Evolutionary conservation across 30 jellyfish, hydroid and myxozoan genomes (phyloP).

Genomic region (Hydra vulgaris): DNA sequence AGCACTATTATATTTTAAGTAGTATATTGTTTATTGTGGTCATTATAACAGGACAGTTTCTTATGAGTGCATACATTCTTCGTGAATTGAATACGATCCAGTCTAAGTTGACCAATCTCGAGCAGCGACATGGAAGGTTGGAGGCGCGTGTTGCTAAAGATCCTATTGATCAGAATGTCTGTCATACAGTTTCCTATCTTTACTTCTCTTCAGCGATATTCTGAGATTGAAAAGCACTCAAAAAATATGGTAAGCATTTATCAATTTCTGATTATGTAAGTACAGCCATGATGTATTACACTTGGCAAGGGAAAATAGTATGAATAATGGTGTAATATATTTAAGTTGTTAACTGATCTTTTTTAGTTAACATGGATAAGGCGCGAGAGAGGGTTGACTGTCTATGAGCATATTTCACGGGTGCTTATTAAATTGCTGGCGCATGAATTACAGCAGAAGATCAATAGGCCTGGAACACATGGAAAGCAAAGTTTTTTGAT

Average conservation of each 20-base stretch:
- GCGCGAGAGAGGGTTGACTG: background rate
- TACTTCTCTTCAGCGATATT: background rate
- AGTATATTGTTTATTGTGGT: too few species aligned
- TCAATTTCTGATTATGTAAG: background rate
- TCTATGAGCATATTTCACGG: background rate
- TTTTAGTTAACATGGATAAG: background rate
- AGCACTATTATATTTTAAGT: too few species aligned
- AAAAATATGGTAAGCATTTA: background rate
- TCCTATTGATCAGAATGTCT: background rate
- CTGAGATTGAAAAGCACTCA: background rate
- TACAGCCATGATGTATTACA: background rate
- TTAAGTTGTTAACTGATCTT: background rate
- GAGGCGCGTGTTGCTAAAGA: background rate
- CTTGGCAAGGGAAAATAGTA: background rate
- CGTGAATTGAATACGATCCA: too few species aligned
- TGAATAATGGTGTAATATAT: background rate
- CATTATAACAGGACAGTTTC: too few species aligned
- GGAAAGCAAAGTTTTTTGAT: background rate
- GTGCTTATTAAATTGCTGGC: background rate
- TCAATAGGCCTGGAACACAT: background rate
- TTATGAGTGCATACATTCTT: too few species aligned
- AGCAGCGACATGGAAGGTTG: background rate
- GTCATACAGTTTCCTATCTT: background rate
- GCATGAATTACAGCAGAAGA: background rate
- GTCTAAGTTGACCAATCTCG: too few species aligned